phyloP scores from a whole-genome alignment of 2,888 invertebrate species.

The Nomada flava region DNA sequence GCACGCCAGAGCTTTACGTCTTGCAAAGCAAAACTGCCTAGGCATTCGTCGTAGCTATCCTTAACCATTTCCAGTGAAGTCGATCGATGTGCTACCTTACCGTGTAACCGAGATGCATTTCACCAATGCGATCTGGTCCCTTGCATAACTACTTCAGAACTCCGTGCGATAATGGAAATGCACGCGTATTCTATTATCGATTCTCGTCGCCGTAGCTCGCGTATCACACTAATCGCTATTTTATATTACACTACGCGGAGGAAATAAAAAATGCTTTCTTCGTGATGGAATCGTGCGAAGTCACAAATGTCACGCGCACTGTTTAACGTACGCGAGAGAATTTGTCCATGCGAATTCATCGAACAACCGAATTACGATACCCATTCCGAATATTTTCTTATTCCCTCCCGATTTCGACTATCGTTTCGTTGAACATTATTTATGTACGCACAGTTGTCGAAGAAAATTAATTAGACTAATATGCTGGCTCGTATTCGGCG shows the following conservation, averaged over 20 bases:
- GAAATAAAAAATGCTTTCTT: constrained; percentile 44
- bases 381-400: constrained; percentile 26
- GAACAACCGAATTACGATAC: no score
- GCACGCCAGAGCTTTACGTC: neutral
- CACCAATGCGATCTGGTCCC: constrained; percentile 42
- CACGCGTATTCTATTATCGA: constrained; percentile 45
- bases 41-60: neutral
- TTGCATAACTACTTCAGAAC: constrained; percentile 59
- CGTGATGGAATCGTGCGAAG: neutral
- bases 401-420: constrained; percentile 41
- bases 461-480: neutral
- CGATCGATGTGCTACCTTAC: constrained; percentile 48
- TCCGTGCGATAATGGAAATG: constrained; percentile 55
- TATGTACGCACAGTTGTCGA: neutral
- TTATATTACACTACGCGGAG: constrained; percentile 43
- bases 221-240: constrained; percentile 29
- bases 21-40: neutral
- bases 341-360: no score
- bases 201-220: constrained; percentile 29
- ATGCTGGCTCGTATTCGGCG: constrained; percentile 4
- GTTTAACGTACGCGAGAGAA: no score
- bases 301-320: no score
- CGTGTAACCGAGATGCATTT: constrained; percentile 50
- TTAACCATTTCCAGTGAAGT: constrained; percentile 35
- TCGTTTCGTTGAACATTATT: neutral